Percentiles rank a stretch among this genome's conserved stretches.
phyloP scores from a whole-genome alignment of 2,113 vertebrate genomes.

The Athene cunicularia region DNA sequence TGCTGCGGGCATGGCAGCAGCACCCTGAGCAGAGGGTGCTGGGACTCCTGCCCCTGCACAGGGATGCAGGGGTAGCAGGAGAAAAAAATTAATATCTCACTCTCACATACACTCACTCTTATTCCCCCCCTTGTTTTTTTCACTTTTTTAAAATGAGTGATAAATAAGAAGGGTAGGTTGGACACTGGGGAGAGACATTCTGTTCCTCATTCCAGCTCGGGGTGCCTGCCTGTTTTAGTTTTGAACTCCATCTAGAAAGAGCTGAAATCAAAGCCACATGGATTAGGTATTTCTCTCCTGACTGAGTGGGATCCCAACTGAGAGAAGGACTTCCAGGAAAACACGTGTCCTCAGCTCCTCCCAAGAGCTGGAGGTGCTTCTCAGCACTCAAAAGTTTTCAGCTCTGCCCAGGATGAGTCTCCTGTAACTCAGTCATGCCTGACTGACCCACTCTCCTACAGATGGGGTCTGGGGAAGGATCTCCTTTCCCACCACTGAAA shows the following conservation, averaged over 20 bases:
- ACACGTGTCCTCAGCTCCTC: background rate
- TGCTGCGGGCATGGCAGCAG: background rate
- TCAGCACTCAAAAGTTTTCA: background rate
- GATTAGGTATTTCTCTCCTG: background rate
- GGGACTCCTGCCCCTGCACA: background rate
- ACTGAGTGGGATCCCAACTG: background rate
- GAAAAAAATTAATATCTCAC: rapidly evolving
- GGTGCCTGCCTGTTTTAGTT: background rate
- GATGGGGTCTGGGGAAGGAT: background rate
- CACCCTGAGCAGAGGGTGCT: background rate
- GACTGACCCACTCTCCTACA: background rate
- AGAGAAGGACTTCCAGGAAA: background rate
- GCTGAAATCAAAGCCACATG: background rate
- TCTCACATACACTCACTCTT: background rate
- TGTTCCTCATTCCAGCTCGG: background rate
- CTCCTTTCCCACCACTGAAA: background rate
- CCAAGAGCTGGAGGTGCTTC: background rate
- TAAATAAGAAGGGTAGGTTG: background rate
- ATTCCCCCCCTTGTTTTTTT: background rate
- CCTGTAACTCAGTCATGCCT: background rate
- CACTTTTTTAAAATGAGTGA: background rate
- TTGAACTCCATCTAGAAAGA: background rate
- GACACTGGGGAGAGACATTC: background rate
- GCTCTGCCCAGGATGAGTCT: background rate
- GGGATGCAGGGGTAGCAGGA: background rate